These are phyloP conservation scores for Erebia palarica DNA, from an alignment of 2,888 invertebrate species.

Conservation along the genomic window DNA sequence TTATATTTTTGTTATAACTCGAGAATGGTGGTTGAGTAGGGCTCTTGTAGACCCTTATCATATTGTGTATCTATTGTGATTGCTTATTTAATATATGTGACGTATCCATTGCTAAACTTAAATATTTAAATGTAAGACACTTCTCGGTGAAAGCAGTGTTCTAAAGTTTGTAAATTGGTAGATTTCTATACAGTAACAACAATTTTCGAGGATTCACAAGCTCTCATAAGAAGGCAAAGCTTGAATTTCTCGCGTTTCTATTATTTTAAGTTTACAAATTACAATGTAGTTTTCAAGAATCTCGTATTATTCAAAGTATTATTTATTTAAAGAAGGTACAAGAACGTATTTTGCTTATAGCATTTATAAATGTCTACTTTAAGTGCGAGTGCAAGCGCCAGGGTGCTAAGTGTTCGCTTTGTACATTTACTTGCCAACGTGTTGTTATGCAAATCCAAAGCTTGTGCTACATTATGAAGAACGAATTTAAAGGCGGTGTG, in stretches of 20 bases:
- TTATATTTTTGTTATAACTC: too few relatives aligned
- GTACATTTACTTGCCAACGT: slow-evolving; percentile 26
- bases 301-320: neutral
- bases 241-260: neutral
- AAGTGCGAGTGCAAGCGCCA: slow-evolving; percentile 16
- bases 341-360: slow-evolving; percentile 2
- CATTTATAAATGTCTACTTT: slow-evolving; percentile 22
- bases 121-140: too few relatives aligned
- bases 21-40: too few relatives aligned
- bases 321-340: slow-evolving; percentile 1
- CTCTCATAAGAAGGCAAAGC: too few relatives aligned
- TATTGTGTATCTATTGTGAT: too few relatives aligned
- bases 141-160: too few relatives aligned
- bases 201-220: too few relatives aligned
- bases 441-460: slow-evolving; percentile 24
- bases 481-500: slow-evolving; percentile 19
- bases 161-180: too few relatives aligned
- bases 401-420: slow-evolving; percentile 23
- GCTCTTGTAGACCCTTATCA: too few relatives aligned
- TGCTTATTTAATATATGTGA: too few relatives aligned
- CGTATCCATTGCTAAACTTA: too few relatives aligned
- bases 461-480: slow-evolving; percentile 18
- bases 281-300: neutral
- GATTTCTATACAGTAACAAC: too few relatives aligned
- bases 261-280: neutral